Percentiles rank a stretch among this genome's conserved stretches.
Conservation (phyloP, 2,113 vertebrate species). For the Oreochromis niloticus region DNA sequence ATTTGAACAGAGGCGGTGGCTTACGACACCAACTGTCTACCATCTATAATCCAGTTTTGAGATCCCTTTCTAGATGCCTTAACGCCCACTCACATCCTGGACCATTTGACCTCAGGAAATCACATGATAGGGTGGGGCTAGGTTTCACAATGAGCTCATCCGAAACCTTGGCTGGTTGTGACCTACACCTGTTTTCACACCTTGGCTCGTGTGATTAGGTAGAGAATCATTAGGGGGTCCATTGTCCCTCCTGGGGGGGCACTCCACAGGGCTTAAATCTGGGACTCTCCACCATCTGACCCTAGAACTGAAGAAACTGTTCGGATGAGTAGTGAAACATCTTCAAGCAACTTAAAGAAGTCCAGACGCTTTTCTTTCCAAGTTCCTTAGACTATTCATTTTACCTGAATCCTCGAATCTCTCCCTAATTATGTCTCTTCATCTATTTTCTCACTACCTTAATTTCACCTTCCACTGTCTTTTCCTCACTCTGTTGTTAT, state of each 20-base stretch:
- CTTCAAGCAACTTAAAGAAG: neutral
- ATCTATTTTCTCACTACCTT: neutral
- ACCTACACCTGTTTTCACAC: no score
- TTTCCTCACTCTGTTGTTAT: neutral
- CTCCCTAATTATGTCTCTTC: neutral
- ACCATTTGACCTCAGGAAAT: no score
- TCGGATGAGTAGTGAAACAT: accelerated
- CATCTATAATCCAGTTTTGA: no score
- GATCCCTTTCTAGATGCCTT: no score
- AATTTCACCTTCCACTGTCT: neutral
- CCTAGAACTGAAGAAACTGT: neutral
- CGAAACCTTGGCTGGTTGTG: no score
- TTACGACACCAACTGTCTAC: no score
- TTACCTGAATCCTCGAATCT: neutral
- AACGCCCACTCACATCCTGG: no score
- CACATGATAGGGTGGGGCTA: no score
- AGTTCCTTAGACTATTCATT: neutral
- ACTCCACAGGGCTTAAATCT: neutral
- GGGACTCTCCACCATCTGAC: neutral
- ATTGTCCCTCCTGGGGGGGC: no score
- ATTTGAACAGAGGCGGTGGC: no score
- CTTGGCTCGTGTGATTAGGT: no score
- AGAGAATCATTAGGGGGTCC: neutral
- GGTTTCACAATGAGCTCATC: no score
- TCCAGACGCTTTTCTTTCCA: neutral